Base-by-base conservation (phyloP, 2,888 invertebrate genomes). In the Chalcosyrphus nemorum region DNA sequence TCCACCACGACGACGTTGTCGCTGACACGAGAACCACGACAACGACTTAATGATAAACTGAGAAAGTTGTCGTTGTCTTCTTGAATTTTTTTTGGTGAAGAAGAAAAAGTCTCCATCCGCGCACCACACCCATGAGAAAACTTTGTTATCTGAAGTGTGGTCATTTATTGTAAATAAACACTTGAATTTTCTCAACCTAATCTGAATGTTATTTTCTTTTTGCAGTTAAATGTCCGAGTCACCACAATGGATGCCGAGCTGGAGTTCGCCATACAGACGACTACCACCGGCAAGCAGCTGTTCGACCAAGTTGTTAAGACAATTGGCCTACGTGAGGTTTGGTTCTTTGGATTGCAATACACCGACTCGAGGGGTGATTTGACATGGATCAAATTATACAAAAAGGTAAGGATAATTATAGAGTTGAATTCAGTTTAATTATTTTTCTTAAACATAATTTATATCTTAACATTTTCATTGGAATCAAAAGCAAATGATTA, bases 201-300 rank as follows among this genome's bases (percentile, higher is more conserved):
- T 78, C 63, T 41, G 29, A 71, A 43, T 52, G 52, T 65, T n/a
- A n/a, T 70, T 54, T 74, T n/a, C 43, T 87, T 72, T 86, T 92
- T 93, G 1, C 92, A 97, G 97, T 97, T 99, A 95, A 99, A 99
- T 95, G 99, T 99, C 92, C 97, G 99, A 93, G 99, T 99, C 94
- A 99, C 98, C 92, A 99, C 99, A 92, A 99, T 99, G 99, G 99
- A 99, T 94, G 99, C 99, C 93, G 99, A 99, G 94, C 94, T 99
- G 95, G 99, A 99, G 95, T 99, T 99, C 94, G 98, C 99, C 93
- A 99, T 99, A 95, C 99, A 99, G 95, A 97, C 97, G 92, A 98
- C 97, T 91, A 99, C 99, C 89, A 99, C 99, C 88, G 99, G 99
- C 91, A 99, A 99, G 93, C 99, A 99, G 93, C 95, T 99, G 86